Percentiles rank a stretch among this genome's conserved stretches.
phyloP scores from a whole-genome alignment of 2,888 invertebrate genomes.

The Scaptomyza tumidula region DNA sequence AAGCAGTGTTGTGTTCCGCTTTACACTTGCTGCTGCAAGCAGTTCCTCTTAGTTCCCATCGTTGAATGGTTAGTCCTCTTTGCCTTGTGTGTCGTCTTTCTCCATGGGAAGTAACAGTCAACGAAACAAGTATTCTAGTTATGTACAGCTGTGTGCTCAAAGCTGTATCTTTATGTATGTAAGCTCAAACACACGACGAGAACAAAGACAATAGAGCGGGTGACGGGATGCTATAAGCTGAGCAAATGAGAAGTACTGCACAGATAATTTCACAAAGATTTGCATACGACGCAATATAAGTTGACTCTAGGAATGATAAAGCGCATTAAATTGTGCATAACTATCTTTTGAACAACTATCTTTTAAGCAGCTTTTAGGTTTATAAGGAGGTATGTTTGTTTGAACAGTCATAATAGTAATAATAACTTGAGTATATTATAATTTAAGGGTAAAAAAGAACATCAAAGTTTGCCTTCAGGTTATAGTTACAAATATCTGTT shows the following conservation, averaged over 20 bases:
- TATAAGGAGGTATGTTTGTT: background rate
- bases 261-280: background rate
- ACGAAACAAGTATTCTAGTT: background rate
- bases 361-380: background rate
- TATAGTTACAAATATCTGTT: no score
- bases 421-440: background rate
- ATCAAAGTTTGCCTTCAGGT: no score
- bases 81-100: slow-evolving; percentile 1
- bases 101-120: background rate
- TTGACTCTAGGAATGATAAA: background rate
- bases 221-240: background rate
- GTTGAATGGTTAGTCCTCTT: background rate
- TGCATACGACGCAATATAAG: background rate
- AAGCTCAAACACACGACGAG: background rate
- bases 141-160: background rate
- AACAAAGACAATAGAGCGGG: background rate
- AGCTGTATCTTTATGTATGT: background rate
- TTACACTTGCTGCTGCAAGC: slow-evolving; percentile 14
- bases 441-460: no score
- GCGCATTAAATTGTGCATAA: background rate
- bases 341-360: background rate
- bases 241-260: background rate
- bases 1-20: slow-evolving; percentile 17
- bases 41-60: slow-evolving; percentile 1
- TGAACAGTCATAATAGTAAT: background rate